phyloP scores from a whole-genome alignment of 2,888 invertebrate genomes.

The Sisyra nigra region DNA sequence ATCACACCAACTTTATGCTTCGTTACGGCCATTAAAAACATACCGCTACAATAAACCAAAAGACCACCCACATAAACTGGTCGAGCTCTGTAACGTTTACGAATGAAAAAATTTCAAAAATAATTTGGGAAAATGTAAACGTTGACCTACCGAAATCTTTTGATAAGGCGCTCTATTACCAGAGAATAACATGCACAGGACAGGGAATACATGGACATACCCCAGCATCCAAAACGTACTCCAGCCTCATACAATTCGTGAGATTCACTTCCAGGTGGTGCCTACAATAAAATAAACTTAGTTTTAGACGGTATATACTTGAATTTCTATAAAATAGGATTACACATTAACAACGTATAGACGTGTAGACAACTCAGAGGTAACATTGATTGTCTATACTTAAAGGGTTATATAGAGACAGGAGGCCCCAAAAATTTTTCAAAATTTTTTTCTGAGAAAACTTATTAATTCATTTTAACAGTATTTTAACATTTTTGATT shows the following conservation, averaged over 20 bases:
- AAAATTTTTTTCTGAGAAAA: no score
- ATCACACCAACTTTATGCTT: conserved; percentile 66
- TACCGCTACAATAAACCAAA: conserved; percentile 74
- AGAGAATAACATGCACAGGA: conserved; percentile 88
- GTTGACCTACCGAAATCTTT: conserved; percentile 40
- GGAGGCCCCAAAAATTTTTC: no score
- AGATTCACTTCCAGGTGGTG: conserved; percentile 43
- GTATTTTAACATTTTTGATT: no score
- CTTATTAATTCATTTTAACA: no score
- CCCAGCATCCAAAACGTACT: conserved; percentile 90
- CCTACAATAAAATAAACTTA: conserved; percentile 42
- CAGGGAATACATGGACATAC: conserved; percentile 91
- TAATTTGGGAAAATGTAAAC: not conserved
- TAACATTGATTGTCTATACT: no score
- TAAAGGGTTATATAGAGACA: no score
- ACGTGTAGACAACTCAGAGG: no score
- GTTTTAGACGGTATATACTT: conserved; percentile 8
- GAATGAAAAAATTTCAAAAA: conserved; percentile 18
- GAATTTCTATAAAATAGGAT: not conserved
- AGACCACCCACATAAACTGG: conserved; percentile 79
- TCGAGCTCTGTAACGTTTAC: conserved; percentile 52
- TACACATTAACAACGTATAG: conserved; percentile 4
- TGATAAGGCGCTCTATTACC: conserved; percentile 72
- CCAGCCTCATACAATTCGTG: conserved; percentile 72
- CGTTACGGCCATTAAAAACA: conserved; percentile 69